Conservation (phyloP, 92 coral and sea anemone species). For the Phenganax subtilis region DNA sequence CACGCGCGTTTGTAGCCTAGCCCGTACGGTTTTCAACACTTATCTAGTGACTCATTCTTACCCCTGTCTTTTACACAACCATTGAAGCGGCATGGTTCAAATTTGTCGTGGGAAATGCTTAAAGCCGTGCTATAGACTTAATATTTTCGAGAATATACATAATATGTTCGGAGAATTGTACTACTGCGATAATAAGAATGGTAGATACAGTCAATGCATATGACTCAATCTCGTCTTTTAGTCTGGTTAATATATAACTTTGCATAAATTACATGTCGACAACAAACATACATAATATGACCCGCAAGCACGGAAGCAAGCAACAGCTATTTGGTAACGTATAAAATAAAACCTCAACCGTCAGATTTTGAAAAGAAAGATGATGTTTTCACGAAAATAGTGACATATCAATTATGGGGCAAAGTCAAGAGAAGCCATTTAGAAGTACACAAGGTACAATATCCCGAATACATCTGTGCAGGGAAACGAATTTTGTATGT, state of each 20-base stretch:
- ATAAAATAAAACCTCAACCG: neutral
- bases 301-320: constrained; percentile 4
- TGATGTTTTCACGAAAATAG: constrained; percentile 15
- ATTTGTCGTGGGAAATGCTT: constrained; percentile 10
- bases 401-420: constrained; percentile 2
- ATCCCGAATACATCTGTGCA: neutral
- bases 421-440: constrained; percentile 35
- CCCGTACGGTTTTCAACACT: constrained; percentile 19
- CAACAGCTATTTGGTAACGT: neutral
- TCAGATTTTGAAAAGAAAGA: neutral
- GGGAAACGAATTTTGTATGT: neutral
- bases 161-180: no score
- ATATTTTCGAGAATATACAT: no score
- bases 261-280: constrained; percentile 11
- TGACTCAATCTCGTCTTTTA: neutral
- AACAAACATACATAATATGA: neutral
- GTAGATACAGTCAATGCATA: no score
- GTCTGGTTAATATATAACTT: constrained; percentile 9
- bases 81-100: constrained; percentile 1
- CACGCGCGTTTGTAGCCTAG: neutral
- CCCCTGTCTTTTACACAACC: neutral
- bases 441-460: constrained; percentile 18
- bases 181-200: no score
- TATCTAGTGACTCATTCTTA: neutral
- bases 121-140: neutral